Conservation (phyloP, 2,888 invertebrate genomes). For the Netelia melanura region DNA sequence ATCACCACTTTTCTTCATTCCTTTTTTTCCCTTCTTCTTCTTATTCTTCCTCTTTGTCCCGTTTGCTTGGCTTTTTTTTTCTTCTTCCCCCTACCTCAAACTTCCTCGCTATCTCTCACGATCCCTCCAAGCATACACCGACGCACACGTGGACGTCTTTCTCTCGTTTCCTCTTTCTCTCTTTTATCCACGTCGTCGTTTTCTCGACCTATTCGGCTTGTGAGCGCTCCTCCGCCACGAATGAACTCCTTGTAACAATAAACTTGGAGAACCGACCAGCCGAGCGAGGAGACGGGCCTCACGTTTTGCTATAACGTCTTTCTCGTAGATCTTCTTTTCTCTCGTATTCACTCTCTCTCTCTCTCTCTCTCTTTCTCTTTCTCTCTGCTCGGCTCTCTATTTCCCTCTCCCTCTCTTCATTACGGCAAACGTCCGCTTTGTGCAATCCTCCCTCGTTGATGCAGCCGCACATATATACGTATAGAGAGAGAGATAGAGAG, state of each 20-base stretch:
- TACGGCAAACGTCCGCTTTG: slow-evolving; percentile 67
- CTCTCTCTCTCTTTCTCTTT: slow-evolving; percentile 35
- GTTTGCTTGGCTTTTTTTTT: slow-evolving; percentile 48
- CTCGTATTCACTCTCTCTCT: slow-evolving; percentile 29
- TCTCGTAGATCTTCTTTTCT: slow-evolving; percentile 57
- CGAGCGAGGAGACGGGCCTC: slow-evolving; percentile 46
- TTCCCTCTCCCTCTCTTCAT: slow-evolving; percentile 56
- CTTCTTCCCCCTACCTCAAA: slow-evolving; percentile 31
- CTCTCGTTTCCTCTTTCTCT: slow-evolving; percentile 58
- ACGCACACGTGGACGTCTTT: slow-evolving; percentile 22
- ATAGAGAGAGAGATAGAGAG: too few species aligned
- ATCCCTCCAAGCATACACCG: slow-evolving; percentile 47
- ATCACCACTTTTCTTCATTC: slow-evolving; percentile 49
- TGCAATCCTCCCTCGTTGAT: slow-evolving; percentile 48
- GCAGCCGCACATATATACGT: slow-evolving; percentile 26
- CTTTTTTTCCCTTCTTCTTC: slow-evolving; percentile 35
- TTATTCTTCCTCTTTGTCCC: slow-evolving; percentile 40
- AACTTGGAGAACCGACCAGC: slow-evolving; percentile 71
- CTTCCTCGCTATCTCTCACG: slow-evolving; percentile 59
- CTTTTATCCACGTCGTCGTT: slow-evolving; percentile 25
- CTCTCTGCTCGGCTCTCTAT: slow-evolving; percentile 32
- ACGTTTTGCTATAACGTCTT: slow-evolving; percentile 61
- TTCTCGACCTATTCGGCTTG: slow-evolving; percentile 55
- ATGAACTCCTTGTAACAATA: slow-evolving; percentile 78
- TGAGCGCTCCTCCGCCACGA: slow-evolving; percentile 65